phyloP scores from a whole-genome alignment of 2,113 vertebrate species.

The Pardalotus punctatus region DNA sequence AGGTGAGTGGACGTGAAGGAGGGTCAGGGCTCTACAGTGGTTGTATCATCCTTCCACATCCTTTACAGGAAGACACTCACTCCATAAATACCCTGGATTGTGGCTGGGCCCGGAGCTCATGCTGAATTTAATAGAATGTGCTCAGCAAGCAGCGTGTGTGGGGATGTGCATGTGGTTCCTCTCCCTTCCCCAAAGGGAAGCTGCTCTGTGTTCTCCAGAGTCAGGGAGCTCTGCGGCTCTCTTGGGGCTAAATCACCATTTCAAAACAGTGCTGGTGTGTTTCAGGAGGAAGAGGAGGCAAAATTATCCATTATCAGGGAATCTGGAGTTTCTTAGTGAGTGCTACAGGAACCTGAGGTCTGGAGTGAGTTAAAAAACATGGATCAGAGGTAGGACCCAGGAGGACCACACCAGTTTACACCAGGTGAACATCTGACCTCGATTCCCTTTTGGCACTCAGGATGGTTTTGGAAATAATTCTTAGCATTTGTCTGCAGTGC shows the following conservation, averaged over 20 bases:
- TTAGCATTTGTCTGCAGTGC: neutral
- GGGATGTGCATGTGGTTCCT: neutral
- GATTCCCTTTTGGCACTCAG: neutral
- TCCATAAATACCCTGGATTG: neutral
- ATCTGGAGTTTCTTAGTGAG: neutral
- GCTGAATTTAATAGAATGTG: neutral
- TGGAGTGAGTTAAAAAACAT: neutral
- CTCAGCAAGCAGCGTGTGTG: accelerated
- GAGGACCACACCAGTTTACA: neutral
- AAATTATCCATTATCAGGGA: neutral
- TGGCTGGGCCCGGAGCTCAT: neutral
- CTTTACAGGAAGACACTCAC: neutral
- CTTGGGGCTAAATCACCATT: neutral
- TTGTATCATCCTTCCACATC: neutral
- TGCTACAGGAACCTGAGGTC: neutral
- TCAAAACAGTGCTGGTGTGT: neutral
- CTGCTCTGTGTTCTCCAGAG: neutral
- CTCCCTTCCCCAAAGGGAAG: neutral
- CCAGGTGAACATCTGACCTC: neutral
- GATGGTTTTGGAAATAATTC: neutral
- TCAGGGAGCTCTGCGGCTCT: neutral
- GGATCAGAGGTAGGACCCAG: neutral
- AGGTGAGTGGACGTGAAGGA: neutral
- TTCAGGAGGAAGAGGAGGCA: neutral
- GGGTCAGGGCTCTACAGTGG: neutral